These are phyloP conservation scores for Scleropages formosus DNA, from an alignment of 2,797 vertebrate genomes.

Conservation along the genomic window DNA sequence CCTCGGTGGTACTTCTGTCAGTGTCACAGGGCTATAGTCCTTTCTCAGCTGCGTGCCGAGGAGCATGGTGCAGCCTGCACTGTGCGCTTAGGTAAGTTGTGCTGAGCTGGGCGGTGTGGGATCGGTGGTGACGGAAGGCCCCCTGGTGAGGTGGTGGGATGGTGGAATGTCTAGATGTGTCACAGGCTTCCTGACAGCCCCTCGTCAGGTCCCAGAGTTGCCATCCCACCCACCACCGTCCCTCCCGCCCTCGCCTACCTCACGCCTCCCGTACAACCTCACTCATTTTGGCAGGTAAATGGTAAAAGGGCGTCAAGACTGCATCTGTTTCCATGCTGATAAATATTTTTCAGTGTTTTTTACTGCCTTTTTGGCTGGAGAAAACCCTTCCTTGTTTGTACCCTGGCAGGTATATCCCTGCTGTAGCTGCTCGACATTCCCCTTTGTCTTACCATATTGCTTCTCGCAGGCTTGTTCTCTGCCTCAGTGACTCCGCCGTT, in stretches of 20 bases:
- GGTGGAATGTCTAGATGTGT: neutral
- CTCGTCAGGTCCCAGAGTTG: neutral
- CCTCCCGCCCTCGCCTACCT: too few relatives aligned
- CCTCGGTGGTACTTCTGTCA: neutral
- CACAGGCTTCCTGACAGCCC: neutral
- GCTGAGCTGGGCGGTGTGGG: neutral
- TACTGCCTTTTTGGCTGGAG: neutral
- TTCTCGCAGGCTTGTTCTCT: too few relatives aligned
- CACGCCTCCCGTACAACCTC: neutral
- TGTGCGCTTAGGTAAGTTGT: neutral
- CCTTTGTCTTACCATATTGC: too few relatives aligned
- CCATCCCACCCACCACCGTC: neutral
- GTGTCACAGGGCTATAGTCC: neutral
- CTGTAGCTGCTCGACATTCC: too few relatives aligned
- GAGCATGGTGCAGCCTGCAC: neutral
- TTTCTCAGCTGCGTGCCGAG: too few relatives aligned
- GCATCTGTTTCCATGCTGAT: neutral
- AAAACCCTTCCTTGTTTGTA: neutral
- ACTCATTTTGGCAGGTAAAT: neutral
- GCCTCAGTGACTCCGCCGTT: too few relatives aligned
- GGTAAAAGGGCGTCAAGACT: neutral
- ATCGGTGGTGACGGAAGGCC: neutral
- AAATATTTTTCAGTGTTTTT: neutral
- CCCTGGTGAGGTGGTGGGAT: neutral
- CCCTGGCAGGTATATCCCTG: neutral